Percentiles rank a stretch among this genome's conserved stretches.
Evolutionary conservation across 2,113 vertebrate genomes (phyloP).

Genomic region (Cephalopterus ornatus): DNA sequence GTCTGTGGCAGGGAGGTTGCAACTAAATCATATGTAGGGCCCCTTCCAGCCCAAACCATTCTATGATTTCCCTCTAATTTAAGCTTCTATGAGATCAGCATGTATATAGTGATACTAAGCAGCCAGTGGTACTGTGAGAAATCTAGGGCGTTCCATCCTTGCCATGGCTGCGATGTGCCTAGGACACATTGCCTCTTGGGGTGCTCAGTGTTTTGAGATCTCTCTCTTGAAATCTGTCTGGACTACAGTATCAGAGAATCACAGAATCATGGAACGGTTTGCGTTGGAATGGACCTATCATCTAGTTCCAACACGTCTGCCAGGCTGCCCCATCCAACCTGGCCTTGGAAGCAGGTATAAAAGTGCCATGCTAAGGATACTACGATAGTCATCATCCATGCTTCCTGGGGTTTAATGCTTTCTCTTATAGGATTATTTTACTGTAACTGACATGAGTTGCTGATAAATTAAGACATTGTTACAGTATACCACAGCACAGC

Average conservation of each 20-base stretch:
- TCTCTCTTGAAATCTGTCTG: neutral
- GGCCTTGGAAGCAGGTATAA: neutral
- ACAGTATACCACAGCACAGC: neutral
- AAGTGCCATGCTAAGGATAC: neutral
- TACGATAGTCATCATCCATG: neutral
- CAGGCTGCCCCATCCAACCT: neutral
- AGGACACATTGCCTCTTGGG: neutral
- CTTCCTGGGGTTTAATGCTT: neutral
- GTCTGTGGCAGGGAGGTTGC: neutral
- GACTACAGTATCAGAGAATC: neutral
- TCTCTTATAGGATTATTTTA: neutral
- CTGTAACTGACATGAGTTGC: neutral
- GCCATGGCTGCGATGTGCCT: accelerated
- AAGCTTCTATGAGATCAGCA: neutral
- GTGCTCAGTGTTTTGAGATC: neutral
- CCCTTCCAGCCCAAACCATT: neutral
- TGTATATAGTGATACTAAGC: neutral
- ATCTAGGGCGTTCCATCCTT: neutral
- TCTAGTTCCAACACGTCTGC: neutral
- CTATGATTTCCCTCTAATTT: neutral
- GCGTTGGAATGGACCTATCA: neutral
- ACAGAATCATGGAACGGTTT: neutral
- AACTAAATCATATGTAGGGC: neutral
- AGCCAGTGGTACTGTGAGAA: neutral
- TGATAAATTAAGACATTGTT: neutral